Conservation (phyloP, 2,113 vertebrate species). For the Tachycineta bicolor region DNA sequence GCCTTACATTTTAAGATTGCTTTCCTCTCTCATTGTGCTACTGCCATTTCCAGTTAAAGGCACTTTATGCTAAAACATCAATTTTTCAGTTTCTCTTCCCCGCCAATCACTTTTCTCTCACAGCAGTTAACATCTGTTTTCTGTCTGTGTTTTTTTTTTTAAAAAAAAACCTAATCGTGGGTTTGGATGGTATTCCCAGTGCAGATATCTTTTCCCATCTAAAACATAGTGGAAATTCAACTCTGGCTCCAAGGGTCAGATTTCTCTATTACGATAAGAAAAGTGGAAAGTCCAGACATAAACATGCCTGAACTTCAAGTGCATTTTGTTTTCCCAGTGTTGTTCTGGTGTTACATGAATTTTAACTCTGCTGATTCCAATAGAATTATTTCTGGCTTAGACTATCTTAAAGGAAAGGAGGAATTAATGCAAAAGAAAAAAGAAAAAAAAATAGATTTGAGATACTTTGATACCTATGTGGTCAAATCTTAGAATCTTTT, state of each 20-base stretch:
- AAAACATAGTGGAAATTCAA: neutral
- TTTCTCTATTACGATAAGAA: neutral
- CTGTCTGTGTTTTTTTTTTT: neutral
- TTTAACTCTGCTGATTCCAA: neutral
- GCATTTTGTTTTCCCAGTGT: neutral
- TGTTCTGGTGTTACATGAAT: neutral
- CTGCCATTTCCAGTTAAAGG: neutral
- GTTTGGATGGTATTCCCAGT: conserved; percentile 1
- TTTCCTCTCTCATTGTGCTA: neutral
- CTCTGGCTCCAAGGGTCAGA: neutral
- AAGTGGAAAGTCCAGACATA: neutral
- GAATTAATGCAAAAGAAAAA: neutral
- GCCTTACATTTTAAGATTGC: neutral
- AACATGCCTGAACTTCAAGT: neutral
- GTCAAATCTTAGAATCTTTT: neutral
- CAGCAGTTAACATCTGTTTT: conserved; percentile 35
- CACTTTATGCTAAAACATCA: neutral
- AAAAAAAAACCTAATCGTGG: neutral
- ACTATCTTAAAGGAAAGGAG: neutral
- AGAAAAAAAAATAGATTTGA: neutral
- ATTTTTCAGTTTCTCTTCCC: neutral
- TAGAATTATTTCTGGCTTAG: neutral
- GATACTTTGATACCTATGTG: neutral
- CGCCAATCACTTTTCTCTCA: neutral
- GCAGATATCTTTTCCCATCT: neutral